Evolutionary conservation across 1,140 invertebrate species (phyloP).

Genomic region (Tetramorium simillimum): DNA sequence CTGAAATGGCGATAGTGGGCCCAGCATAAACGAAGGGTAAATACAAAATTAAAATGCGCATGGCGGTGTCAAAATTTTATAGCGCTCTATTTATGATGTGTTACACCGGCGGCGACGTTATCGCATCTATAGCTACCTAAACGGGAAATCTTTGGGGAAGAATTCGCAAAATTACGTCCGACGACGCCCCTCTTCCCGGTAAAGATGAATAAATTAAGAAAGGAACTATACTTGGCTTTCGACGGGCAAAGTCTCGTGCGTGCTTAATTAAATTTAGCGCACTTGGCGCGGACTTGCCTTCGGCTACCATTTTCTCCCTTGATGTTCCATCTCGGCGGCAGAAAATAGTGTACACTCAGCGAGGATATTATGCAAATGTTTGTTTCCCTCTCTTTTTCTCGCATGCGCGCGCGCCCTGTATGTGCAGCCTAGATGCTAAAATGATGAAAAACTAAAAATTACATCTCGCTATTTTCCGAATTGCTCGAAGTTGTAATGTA

Average conservation of each 20-base stretch:
- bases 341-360: slow-evolving; percentile 39
- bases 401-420: not conserved
- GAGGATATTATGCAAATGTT: slow-evolving; percentile 52
- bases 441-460: slow-evolving; percentile 5
- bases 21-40: slow-evolving; percentile 21
- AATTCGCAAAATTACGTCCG: slow-evolving; percentile 40
- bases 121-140: slow-evolving; percentile 1
- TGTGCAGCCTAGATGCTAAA: not conserved
- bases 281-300: slow-evolving; percentile 21
- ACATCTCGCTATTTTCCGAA: not conserved
- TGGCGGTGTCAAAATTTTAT: slow-evolving; percentile 21
- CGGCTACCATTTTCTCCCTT: not conserved
- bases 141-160: slow-evolving; percentile 12
- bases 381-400: slow-evolving; percentile 4
- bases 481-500: not conserved
- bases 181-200: not conserved
- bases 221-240: slow-evolving; percentile 8
- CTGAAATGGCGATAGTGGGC: not conserved
- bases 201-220: slow-evolving; percentile 56
- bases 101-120: not conserved
- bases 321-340: not conserved
- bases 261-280: slow-evolving; percentile 66
- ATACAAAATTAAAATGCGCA: slow-evolving; percentile 15
- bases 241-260: slow-evolving; percentile 32
- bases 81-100: not conserved